Conservation (phyloP, 2,113 vertebrate genomes). For the Chaetops frenatus region DNA sequence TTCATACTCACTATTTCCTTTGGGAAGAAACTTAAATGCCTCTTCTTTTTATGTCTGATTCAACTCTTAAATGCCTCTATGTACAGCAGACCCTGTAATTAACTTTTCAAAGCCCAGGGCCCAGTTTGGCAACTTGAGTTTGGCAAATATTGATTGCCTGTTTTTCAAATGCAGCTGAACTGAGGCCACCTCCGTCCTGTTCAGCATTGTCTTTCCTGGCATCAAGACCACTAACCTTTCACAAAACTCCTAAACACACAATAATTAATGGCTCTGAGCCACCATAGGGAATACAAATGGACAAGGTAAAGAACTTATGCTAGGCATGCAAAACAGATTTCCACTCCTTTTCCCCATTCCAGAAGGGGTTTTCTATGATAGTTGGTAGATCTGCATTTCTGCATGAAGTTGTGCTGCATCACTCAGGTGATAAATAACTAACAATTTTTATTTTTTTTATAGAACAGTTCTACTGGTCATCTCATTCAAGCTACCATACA, state of each 20-base stretch:
- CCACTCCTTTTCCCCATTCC: neutral
- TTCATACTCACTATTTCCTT: neutral
- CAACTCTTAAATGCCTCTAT: neutral
- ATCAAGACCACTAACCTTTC: neutral
- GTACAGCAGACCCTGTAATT: neutral
- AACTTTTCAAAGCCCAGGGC: neutral
- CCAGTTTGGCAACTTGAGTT: neutral
- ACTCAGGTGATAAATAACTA: neutral
- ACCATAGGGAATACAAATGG: neutral
- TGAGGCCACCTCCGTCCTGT: neutral
- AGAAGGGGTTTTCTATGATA: neutral
- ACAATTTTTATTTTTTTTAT: fast-evolving
- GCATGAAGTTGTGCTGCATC: neutral
- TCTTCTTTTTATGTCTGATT: neutral
- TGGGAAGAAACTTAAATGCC: neutral
- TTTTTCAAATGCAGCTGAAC: neutral
- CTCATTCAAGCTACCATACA: neutral
- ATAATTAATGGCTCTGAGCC: neutral
- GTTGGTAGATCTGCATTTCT: neutral
- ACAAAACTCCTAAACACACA: neutral
- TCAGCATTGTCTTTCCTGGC: neutral
- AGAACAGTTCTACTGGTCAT: neutral
- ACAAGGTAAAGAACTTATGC: neutral
- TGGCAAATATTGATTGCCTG: neutral
- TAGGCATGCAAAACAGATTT: neutral